phyloP scores from a whole-genome alignment of 2,797 vertebrate genomes.

The Oryzias sinensis region DNA sequence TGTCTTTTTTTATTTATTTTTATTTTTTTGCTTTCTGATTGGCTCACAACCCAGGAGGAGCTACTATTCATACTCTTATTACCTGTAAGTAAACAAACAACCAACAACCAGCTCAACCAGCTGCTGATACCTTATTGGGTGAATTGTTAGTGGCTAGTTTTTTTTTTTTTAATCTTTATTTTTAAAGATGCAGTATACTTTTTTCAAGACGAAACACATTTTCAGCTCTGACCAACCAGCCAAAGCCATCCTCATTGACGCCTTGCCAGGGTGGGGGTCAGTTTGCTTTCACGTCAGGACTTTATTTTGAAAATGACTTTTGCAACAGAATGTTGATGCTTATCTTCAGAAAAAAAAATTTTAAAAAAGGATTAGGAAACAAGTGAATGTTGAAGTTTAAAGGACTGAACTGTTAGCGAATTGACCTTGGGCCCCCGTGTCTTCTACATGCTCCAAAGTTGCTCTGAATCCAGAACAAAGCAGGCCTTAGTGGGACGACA shows the following conservation, averaged over 20 bases:
- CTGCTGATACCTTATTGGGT: conserved; percentile 72
- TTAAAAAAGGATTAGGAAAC: background rate
- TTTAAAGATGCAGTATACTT: conserved; percentile 99
- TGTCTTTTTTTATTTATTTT: conserved; percentile 58
- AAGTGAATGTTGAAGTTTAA: conserved; percentile 23
- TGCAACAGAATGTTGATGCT: conserved; percentile 10
- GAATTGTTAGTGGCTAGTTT: conserved; percentile 74
- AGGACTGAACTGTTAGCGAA: conserved; percentile 67
- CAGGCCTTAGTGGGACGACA: conserved; percentile 57
- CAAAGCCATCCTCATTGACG: conserved; percentile 79
- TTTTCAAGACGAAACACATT: conserved; percentile 91
- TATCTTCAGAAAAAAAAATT: background rate
- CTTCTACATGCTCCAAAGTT: conserved; percentile 79
- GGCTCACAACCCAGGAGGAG: conserved; percentile 98
- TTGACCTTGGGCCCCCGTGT: conserved; percentile 65
- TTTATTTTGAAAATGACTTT: background rate
- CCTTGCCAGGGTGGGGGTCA: conserved; percentile 69
- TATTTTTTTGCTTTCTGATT: conserved; percentile 98
- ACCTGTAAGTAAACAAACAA: conserved; percentile 98
- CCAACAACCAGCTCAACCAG: conserved; percentile 71
- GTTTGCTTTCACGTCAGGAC: conserved; percentile 62
- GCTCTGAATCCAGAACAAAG: conserved; percentile 62
- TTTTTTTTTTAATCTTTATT: conserved; percentile 71
- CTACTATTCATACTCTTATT: conserved; percentile 99
- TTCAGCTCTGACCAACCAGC: conserved; percentile 76